A percentile compares a stretch with the other conserved stretches of the same genome.
phyloP scores from a whole-genome alignment of 2,888 invertebrate genomes.

The Atethmia centrago region DNA sequence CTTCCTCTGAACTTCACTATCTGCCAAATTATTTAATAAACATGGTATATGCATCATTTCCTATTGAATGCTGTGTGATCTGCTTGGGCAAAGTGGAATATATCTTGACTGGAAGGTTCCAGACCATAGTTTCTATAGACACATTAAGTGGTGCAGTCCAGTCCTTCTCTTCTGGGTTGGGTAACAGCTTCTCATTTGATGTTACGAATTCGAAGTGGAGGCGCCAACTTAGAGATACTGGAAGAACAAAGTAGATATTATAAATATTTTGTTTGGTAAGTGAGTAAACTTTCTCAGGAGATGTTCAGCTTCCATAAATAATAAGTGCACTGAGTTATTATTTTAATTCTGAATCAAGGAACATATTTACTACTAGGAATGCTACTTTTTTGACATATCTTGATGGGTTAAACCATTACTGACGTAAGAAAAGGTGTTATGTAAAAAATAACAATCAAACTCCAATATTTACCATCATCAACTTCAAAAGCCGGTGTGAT shows the following conservation, averaged over 20 bases:
- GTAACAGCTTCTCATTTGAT: conserved; percentile 92
- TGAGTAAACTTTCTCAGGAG: neutral
- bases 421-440: neutral
- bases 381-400: too few relatives aligned
- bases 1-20: neutral
- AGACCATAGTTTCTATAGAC: conserved; percentile 99
- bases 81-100: conserved; percentile 97
- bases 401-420: neutral
- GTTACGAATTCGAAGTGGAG: conserved; percentile 99
- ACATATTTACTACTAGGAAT: too few relatives aligned
- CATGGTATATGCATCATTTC: conserved; percentile 87
- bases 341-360: neutral
- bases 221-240: conserved; percentile 97
- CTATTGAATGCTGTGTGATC: conserved; percentile 92
- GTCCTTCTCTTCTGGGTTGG: conserved; percentile 90
- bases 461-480: conserved; percentile 92
- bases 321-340: neutral
- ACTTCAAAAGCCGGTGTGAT: conserved; percentile 99
- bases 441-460: neutral
- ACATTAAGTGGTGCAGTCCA: conserved; percentile 97
- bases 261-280: neutral
- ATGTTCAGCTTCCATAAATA: neutral
- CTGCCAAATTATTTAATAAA: conserved; percentile 71
- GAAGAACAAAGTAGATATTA: conserved; percentile 67
- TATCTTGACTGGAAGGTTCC: conserved; percentile 98